Conservation (phyloP, 2,888 invertebrate species). For the Suillia variegata region DNA sequence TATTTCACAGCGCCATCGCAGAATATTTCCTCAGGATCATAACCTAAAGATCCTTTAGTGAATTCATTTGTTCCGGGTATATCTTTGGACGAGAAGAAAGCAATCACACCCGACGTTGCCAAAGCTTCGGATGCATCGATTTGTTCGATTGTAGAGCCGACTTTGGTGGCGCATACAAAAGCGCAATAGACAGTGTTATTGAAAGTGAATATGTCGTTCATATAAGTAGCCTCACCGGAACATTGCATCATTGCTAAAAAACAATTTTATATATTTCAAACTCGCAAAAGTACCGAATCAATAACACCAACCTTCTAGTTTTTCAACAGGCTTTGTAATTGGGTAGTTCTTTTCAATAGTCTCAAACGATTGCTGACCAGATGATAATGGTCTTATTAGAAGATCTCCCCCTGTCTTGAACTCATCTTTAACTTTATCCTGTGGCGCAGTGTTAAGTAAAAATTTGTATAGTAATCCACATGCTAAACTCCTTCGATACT, state of each 20-base stretch:
- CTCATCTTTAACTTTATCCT: constrained; percentile 62
- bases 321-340: constrained; percentile 74
- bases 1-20: constrained; percentile 57
- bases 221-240: constrained; percentile 76
- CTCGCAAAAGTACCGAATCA: too few relatives aligned
- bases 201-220: constrained; percentile 71
- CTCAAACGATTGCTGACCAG: constrained; percentile 72
- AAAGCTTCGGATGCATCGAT: constrained; percentile 68
- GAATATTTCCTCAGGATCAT: constrained; percentile 60
- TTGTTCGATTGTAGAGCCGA: constrained; percentile 65
- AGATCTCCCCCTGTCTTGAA: constrained; percentile 66
- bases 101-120: constrained; percentile 68
- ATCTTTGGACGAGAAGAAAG: constrained; percentile 69
- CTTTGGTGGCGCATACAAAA: constrained; percentile 67
- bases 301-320: constrained; percentile 73
- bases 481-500: constrained; percentile 72
- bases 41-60: constrained; percentile 58
- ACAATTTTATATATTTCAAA: too few relatives aligned
- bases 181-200: constrained; percentile 67
- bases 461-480: constrained; percentile 79
- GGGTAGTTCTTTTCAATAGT: constrained; percentile 75
- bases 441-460: constrained; percentile 65
- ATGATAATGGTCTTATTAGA: constrained; percentile 69
- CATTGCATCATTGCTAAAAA: constrained; percentile 66
- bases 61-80: constrained; percentile 70